Percentiles rank a stretch among this genome's conserved stretches.
phyloP scores from a whole-genome alignment of 2,888 invertebrate genomes.

The Drosophila kambysellisi region DNA sequence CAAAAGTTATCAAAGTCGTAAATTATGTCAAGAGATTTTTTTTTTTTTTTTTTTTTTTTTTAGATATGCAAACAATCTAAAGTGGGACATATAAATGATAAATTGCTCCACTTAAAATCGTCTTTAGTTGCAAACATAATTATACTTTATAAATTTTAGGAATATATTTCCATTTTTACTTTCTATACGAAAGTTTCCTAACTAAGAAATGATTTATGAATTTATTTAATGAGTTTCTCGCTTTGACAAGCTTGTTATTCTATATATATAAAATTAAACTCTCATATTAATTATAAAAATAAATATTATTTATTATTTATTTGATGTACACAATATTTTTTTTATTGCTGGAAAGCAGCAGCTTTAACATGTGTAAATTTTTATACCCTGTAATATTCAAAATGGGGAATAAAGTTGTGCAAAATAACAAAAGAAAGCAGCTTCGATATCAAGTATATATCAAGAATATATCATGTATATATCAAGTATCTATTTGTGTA shows the following conservation, averaged over 20 bases:
- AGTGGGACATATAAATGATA: not conserved
- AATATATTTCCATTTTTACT: no score
- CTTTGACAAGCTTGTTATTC: not conserved
- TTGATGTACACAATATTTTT: no score
- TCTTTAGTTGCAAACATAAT: not conserved
- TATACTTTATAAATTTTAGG: no score
- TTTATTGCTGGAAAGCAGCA: no score
- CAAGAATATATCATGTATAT: no score
- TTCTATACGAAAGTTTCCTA: no score
- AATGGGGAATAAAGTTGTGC: not conserved
- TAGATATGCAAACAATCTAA: not conserved
- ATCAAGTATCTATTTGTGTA: not conserved
- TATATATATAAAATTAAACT: not conserved
- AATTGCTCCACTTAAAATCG: not conserved
- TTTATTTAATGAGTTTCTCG: not conserved
- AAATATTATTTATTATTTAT: not conserved
- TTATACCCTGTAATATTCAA: not conserved
- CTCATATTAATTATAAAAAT: not conserved
- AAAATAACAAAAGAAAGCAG: not conserved
- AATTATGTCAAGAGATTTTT: not conserved
- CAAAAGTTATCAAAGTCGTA: constrained; percentile 2
- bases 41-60: not conserved
- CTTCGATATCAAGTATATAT: not conserved
- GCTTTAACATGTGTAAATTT: not conserved
- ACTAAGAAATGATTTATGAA: not conserved